Conservation (phyloP, 2,797 vertebrate species). For the Dendrocincla tyrannina region DNA sequence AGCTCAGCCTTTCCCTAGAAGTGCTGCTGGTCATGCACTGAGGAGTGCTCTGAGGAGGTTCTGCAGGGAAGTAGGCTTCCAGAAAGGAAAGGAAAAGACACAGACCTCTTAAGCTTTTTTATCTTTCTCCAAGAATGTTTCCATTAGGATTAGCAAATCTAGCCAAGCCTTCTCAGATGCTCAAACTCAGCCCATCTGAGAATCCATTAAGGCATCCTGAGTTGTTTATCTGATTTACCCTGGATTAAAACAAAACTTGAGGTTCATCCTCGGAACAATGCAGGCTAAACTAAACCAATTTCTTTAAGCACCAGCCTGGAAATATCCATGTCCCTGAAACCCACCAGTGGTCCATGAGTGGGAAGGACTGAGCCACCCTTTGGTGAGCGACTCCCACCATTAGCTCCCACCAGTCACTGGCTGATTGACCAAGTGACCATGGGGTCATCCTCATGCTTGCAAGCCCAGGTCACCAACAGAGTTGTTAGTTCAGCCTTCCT, state of each 20-base stretch:
- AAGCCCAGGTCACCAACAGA: background rate
- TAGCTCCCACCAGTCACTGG: background rate
- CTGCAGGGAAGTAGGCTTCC: background rate
- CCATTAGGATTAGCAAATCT: background rate
- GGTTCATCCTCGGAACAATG: slow-evolving; percentile 1
- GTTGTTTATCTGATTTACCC: background rate
- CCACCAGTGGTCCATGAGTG: background rate
- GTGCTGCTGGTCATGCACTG: background rate
- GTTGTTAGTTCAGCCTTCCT: background rate
- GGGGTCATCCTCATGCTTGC: background rate
- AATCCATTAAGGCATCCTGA: background rate
- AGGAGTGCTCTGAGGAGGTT: background rate
- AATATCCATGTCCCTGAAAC: background rate
- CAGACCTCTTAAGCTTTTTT: background rate
- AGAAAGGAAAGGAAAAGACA: background rate
- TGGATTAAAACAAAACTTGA: background rate
- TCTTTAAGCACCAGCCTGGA: background rate
- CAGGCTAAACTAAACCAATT: background rate
- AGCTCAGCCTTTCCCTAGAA: background rate
- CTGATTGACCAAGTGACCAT: background rate
- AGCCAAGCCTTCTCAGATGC: background rate
- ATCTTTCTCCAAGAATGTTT: background rate
- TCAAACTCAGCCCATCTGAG: background rate
- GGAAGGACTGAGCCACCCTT: background rate
- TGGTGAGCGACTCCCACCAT: fast-evolving